Evolutionary conservation across 30 jellyfish, hydroid and myxozoan genomes (phyloP), one percentile per base, ranked within the genome.

Genomic region (Phacellophora camtschatica): DNA sequence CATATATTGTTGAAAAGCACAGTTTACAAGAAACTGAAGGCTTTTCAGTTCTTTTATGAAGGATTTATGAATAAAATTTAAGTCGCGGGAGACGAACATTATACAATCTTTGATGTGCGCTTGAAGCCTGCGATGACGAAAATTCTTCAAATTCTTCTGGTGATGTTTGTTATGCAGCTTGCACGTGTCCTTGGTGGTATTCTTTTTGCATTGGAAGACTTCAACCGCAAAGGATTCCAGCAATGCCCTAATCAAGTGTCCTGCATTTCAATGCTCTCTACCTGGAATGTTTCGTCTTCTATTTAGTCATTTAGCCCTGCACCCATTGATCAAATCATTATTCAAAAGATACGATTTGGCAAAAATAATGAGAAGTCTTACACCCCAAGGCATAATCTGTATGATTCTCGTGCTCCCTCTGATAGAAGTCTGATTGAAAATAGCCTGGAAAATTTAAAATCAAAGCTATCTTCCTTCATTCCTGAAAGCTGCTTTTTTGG

Each of bases 171-270:
- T 74, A 24, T 74, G 78, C 88, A 51, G 78, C 78, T 35, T 51
- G 88, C 37, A 74, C 88, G 34, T 74, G 88, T 56, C 88, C 88
- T 51, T 69, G 83, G 83, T 36, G 83, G 83, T 69, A 74, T 69
- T 45, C 81, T 74, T 51, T 74, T 74, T 74, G 88, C 62, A 9
- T 56, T 74, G 77, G 78, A 74, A 54, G 66, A 51, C 29, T 74
- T 54, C 81, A 74, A 74, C 81, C 54, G 88, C 35, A 54, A 74
- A 37, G 78, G 88, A 20, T 56, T 28, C 18, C 81, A 74, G 37
- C 35, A 42, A 10, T 39, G 83, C 19, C 70, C 76, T 36, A 34
- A 39, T 12, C 46, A 74, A 35, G 67, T 69, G 29, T 72, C 88
- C 32, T 32, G 66, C 61, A 30, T 81, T 28, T 54, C 88, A 34